These are phyloP conservation scores for Caenorhabditis japonica DNA, from an alignment of 2,888 invertebrate genomes.

Conservation along the genomic window DNA sequence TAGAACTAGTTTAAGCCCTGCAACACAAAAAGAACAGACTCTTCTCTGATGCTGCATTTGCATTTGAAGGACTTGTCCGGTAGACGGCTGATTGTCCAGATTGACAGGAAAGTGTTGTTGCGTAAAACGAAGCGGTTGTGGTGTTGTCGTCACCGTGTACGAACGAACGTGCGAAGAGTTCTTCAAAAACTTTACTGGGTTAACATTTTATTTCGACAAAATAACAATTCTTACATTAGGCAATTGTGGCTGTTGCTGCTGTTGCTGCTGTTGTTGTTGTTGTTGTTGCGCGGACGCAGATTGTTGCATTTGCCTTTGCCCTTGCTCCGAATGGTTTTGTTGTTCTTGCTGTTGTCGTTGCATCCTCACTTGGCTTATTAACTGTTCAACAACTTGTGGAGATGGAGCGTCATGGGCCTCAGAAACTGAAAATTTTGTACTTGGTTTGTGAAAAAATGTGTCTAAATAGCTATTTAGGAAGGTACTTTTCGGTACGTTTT, in stretches of 20 bases:
- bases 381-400: conserved; percentile 51
- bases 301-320: background rate
- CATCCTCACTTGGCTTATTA: conserved; percentile 50
- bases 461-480: too few relatives aligned
- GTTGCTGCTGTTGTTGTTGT: background rate
- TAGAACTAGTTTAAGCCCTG: too few relatives aligned
- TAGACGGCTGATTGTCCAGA: conserved; percentile 43
- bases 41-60: conserved; percentile 55
- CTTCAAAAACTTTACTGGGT: conserved; percentile 20
- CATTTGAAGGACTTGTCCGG: conserved; percentile 59
- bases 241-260: background rate
- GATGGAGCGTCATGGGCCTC: conserved; percentile 36
- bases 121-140: conserved; percentile 23
- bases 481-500: too few relatives aligned
- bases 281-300: conserved; percentile 11
- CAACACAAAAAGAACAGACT: conserved; percentile 5
- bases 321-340: background rate
- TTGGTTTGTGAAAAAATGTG: too few relatives aligned
- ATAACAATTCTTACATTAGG: too few relatives aligned
- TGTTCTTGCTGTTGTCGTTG: conserved; percentile 49
- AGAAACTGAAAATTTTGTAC: conserved; percentile 14
- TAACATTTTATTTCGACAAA: background rate
- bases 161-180: conserved; percentile 7
- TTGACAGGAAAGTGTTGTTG: conserved; percentile 35
- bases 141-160: conserved; percentile 23